phyloP scores from a whole-genome alignment of 2,797 vertebrate genomes.

The Threskiornis aethiopicus region DNA sequence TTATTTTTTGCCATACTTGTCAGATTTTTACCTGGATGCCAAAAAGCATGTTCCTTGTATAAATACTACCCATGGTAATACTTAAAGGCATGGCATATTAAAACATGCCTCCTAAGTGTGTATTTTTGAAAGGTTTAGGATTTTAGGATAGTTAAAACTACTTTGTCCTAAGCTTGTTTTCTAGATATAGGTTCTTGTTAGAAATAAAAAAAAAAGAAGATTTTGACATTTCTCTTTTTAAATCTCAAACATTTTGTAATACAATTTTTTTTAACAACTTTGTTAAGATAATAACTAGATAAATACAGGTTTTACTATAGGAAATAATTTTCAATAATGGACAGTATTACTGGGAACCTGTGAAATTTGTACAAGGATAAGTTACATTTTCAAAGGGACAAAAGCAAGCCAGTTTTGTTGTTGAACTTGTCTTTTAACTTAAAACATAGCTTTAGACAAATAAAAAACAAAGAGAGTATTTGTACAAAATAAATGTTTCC shows the following conservation, averaged over 20 bases:
- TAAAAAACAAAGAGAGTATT: neutral
- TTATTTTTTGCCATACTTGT: accelerated
- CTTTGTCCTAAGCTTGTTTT: neutral
- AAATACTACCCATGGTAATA: neutral
- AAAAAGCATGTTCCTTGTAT: neutral
- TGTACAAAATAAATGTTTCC: neutral
- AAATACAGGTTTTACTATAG: neutral
- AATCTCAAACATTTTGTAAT: neutral
- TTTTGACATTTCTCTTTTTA: neutral
- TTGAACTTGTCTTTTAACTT: neutral
- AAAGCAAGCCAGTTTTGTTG: neutral
- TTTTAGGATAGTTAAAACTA: neutral
- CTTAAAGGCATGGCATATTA: neutral
- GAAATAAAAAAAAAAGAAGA: neutral
- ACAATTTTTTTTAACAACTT: neutral
- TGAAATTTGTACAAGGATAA: neutral
- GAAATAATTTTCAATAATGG: neutral
- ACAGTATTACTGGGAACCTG: neutral
- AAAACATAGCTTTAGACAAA: neutral
- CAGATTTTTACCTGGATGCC: neutral
- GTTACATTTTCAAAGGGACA: neutral
- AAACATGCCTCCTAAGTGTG: neutral
- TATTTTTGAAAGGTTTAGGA: neutral
- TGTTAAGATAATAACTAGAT: neutral
- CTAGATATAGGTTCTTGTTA: neutral